Base-by-base conservation (phyloP, 2,888 invertebrate genomes). In the Ceriagrion tenellum region DNA sequence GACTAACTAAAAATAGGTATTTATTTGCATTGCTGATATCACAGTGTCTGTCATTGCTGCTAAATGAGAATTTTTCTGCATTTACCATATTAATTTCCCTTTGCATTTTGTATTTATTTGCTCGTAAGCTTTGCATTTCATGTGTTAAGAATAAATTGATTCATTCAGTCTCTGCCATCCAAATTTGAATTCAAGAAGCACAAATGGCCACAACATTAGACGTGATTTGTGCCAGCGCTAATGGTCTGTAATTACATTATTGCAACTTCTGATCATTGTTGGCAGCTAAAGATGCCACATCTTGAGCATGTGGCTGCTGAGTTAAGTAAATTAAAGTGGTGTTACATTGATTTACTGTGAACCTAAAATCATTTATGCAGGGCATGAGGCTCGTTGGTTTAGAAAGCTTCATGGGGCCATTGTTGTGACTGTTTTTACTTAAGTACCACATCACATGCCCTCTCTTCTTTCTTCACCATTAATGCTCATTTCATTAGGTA, bases 91-190 rank as follows among this genome's bases (percentile, higher is more conserved):
- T 69, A 23, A 74, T 47, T 63, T 26, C 69, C 55, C 26, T 93
- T 47, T n/a, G 69, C 93, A 93, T 93, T 93, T 93, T 59, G n/a
- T n/a, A 26, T 93, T 93, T 40, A 93, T 93, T 93, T 93, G 40
- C 69, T 47, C 55, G 40, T 63, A 69, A 63, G 40, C 12, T 63
- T 63, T 93, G 69, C 93, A 93, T 47, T 93, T 93, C n/a, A 93
- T 20, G 35, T 35, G 35, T 81, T 35, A 23, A 74, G 69, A 47
- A 40, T 63, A 74, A 18, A 69, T 47, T 56, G 2, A 47, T 74
- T 74, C 35, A 63, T 63, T n/a, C 23, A 63, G 8, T 69, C 20
- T 90, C 13, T 16, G 23, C 26, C 16, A 91, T 91, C 3, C 69
- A 93, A 81, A 93, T 47, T 69, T 40, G 26, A 26, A 55, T 40